These are phyloP conservation scores for Lethenteron reissneri DNA, from an alignment of 2,113 vertebrate genomes.

Conservation along the genomic window DNA sequence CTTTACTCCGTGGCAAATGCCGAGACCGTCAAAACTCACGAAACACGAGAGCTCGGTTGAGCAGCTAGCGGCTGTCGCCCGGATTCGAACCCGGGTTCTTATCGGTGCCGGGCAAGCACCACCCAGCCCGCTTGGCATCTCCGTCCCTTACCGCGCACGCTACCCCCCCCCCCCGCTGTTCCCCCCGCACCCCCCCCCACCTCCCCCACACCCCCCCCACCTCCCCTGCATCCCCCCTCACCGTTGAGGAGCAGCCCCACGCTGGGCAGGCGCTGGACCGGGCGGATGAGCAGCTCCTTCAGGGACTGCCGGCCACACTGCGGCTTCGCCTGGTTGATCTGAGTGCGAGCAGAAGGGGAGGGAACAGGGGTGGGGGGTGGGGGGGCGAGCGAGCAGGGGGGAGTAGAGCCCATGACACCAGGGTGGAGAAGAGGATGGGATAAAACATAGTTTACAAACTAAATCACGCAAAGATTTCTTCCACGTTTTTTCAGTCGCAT, in stretches of 20 bases:
- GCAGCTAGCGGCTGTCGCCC: too few species aligned
- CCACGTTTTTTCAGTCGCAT: too few species aligned
- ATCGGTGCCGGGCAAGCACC: too few species aligned
- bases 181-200: neutral
- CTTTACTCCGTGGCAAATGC: too few species aligned
- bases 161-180: too few species aligned
- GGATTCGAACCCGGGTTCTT: too few species aligned
- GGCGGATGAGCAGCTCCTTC: constrained; percentile 76
- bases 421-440: neutral
- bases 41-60: too few species aligned
- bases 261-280: constrained; percentile 83
- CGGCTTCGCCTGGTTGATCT: constrained; percentile 92
- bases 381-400: neutral
- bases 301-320: constrained; percentile 84
- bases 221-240: constrained; percentile 17
- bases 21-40: too few species aligned
- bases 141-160: too few species aligned
- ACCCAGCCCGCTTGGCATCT: too few species aligned
- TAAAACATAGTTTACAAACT: too few species aligned
- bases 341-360: neutral
- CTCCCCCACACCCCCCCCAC: neutral
- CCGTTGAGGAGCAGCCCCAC: constrained; percentile 75
- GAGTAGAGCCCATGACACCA: neutral
- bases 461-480: too few species aligned
- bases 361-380: neutral